Percentiles rank a stretch among this genome's conserved stretches.
Conservation (phyloP, 2,888 invertebrate genomes). For the Pammene aurita region DNA sequence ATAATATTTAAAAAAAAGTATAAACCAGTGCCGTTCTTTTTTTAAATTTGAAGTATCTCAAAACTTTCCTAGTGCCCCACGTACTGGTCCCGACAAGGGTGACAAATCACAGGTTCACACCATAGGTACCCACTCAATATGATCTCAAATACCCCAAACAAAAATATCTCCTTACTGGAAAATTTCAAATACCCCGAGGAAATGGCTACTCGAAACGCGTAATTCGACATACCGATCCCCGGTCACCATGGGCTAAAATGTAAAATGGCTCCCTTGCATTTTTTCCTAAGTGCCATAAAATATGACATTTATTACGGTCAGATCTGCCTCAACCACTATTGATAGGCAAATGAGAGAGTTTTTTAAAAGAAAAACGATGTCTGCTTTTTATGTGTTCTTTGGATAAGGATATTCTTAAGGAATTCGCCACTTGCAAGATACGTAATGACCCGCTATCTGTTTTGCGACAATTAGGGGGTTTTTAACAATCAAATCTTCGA, state of each 20-base stretch:
- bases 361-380: constrained; percentile 84
- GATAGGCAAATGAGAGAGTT: constrained; percentile 84
- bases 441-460: constrained; percentile 61
- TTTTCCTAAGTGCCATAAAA: constrained; percentile 82
- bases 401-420: constrained; percentile 76
- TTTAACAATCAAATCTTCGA: neutral
- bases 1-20: too few species aligned
- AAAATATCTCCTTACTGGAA: constrained; percentile 42
- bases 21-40: too few species aligned
- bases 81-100: neutral
- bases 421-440: constrained; percentile 67
- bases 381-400: constrained; percentile 82
- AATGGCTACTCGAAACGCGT: constrained; percentile 75
- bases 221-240: constrained; percentile 78
- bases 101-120: neutral
- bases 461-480: constrained; percentile 45
- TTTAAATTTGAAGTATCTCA: too few species aligned
- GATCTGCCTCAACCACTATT: constrained; percentile 83
- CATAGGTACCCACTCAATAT: constrained; percentile 26
- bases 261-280: constrained; percentile 83
- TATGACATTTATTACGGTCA: constrained; percentile 84
- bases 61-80: too few species aligned
- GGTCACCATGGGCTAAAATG: constrained; percentile 76
- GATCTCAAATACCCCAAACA: constrained; percentile 33
- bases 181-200: constrained; percentile 74